A percentile compares a stretch with the other conserved stretches of the same genome.
Evolutionary conservation across 2,113 vertebrate genomes (phyloP).

Genomic region (Sisor rabdophorus): DNA sequence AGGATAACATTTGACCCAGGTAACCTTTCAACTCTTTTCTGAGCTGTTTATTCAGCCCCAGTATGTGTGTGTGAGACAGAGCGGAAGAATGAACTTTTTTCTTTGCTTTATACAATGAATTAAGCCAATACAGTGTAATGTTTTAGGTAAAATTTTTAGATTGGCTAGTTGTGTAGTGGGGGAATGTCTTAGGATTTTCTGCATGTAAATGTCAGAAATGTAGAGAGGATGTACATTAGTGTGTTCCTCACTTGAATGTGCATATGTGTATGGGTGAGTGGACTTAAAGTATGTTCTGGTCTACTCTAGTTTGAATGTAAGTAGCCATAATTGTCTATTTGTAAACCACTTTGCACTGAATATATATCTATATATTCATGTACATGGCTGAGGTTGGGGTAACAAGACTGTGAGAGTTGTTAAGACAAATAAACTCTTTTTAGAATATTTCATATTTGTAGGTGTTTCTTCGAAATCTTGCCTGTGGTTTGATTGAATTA

Average conservation of each 20-base stretch:
- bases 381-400: constrained; percentile 28
- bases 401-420: constrained; percentile 36
- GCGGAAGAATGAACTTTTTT: constrained; percentile 19
- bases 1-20: constrained; percentile 46
- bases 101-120: constrained; percentile 42
- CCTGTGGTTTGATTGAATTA: background rate
- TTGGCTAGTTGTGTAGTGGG: constrained; percentile 45
- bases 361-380: constrained; percentile 37
- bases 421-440: constrained; percentile 48
- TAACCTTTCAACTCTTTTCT: constrained; percentile 40
- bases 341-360: constrained; percentile 35
- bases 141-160: constrained; percentile 50
- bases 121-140: constrained; percentile 48
- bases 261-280: constrained; percentile 32
- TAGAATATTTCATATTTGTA: constrained; percentile 34
- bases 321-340: constrained; percentile 45
- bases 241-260: constrained; percentile 32
- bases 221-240: constrained; percentile 39
- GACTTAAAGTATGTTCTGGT: constrained; percentile 32
- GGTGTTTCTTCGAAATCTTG: background rate
- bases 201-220: constrained; percentile 48
- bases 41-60: constrained; percentile 35
- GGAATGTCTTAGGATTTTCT: constrained; percentile 52
- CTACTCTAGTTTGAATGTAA: constrained; percentile 33
- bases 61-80: constrained; percentile 18